A percentile compares a stretch with the other conserved stretches of the same genome.
Conservation (phyloP, 2,888 invertebrate species). For the Papilio protenor region DNA sequence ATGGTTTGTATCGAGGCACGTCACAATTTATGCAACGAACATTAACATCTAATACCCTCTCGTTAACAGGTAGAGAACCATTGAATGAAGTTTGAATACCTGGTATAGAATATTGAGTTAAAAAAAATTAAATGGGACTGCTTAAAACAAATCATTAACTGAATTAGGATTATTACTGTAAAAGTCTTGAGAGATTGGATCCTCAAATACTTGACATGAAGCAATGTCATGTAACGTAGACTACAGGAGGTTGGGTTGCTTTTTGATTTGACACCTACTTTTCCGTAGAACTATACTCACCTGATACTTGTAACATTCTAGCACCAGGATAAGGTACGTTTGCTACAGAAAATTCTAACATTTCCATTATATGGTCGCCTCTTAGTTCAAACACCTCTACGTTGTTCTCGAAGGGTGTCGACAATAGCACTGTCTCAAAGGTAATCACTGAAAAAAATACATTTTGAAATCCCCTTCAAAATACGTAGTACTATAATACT, state of each 20-base stretch:
- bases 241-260: neutral
- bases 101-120: slow-evolving; percentile 5
- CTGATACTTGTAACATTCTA: slow-evolving; percentile 85
- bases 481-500: neutral
- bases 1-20: slow-evolving; percentile 83
- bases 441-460: slow-evolving; percentile 84
- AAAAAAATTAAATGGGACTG: neutral
- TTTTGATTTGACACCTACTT: too few species aligned
- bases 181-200: slow-evolving; percentile 53
- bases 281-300: slow-evolving; percentile 58
- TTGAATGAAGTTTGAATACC: slow-evolving; percentile 73
- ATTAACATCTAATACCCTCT: slow-evolving; percentile 80
- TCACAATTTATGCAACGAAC: slow-evolving; percentile 87
- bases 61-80: slow-evolving; percentile 19
- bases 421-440: slow-evolving; percentile 87
- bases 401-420: slow-evolving; percentile 91
- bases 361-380: slow-evolving; percentile 87
- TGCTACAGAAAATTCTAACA: slow-evolving; percentile 84
- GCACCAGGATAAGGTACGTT: slow-evolving; percentile 73
- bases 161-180: too few species aligned
- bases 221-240: neutral
- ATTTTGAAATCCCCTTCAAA: neutral
- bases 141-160: neutral
- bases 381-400: slow-evolving; percentile 88
- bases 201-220: neutral